Evolutionary conservation across 2,888 invertebrate genomes (phyloP), one percentile per base, ranked within the genome.

Genomic region (Vesta saturnalis): DNA sequence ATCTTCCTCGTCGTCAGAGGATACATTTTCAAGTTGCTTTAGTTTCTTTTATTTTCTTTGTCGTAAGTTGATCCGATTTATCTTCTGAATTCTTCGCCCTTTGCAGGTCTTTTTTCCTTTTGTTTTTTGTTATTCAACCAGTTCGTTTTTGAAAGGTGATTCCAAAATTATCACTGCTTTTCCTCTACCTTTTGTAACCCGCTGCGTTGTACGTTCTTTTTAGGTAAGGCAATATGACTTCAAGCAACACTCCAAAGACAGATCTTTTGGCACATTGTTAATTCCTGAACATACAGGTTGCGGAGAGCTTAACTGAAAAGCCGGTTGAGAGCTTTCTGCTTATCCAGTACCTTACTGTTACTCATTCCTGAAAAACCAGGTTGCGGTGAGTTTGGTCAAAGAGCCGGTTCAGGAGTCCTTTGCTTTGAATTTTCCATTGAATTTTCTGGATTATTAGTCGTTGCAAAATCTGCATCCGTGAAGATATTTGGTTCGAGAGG

Each of bases 291-390:
- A 52, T 16, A 3, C 52, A 52, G 52, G 52, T 52, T 12, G 52
- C 5, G 19, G 12, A 52, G 52, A 52, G 5, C 18, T 52, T 52
- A 12, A 12, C 14, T 12, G 16, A 52, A 10, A 14, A 52, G 52
- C 52, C 19, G 12, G 19, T 52, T 52, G 10, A 52, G 52, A 15
- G 12, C 10, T 52, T 12, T 52, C 2, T 52, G 10, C 52, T 52
- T 52, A 19, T 52, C 52, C 14, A 12, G 52, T 52, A 52, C 15
- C 52, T 52, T 52, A 52, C 52, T 52, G 18, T 47, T 52, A 52
- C 14, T 52, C 4, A 19, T 14, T 52, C 14, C 52, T 52, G 12
- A 52, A 52, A 5, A 52, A 10, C 19, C 19, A 52, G 16, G 52
- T 10, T 16, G 19, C 19, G 19, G 10, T 6, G 19, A 52, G 52